Evolutionary conservation across 2,113 vertebrate species (phyloP).

Genomic region (Lates calcarifer): DNA sequence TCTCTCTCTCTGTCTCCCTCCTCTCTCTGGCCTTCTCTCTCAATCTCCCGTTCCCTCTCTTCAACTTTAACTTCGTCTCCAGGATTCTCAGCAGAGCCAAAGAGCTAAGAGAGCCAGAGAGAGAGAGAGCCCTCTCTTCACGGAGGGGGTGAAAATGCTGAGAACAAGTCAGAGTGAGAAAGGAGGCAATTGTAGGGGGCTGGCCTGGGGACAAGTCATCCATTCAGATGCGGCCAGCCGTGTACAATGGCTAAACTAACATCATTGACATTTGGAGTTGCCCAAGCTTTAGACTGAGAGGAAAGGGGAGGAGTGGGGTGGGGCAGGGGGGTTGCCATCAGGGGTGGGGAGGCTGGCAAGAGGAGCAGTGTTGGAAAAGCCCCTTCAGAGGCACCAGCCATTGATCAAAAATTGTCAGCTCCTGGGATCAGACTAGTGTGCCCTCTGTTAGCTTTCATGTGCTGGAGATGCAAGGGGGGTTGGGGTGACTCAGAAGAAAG

Average conservation of each 20-base stretch:
- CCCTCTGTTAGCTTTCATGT: slow-evolving; percentile 71
- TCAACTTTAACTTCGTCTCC: slow-evolving; percentile 59
- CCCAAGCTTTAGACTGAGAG: slow-evolving; percentile 79
- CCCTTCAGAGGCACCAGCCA: slow-evolving; percentile 71
- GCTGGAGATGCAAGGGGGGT: slow-evolving; percentile 18
- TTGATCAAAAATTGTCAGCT: slow-evolving; percentile 82
- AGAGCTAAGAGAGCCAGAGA: slow-evolving; percentile 66
- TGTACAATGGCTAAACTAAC: slow-evolving; percentile 90
- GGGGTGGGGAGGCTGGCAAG: slow-evolving; percentile 52
- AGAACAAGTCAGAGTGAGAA: slow-evolving; percentile 85
- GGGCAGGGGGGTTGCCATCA: slow-evolving; percentile 37
- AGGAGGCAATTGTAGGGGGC: slow-evolving; percentile 86
- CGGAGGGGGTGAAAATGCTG: slow-evolving; percentile 76
- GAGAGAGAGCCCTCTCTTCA: slow-evolving; percentile 76
- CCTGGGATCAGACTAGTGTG: slow-evolving; percentile 68
- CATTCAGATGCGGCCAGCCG: slow-evolving; percentile 87
- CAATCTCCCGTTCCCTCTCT: slow-evolving; percentile 43
- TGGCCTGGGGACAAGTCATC: slow-evolving; percentile 86
- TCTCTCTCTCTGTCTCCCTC: slow-evolving; percentile 35
- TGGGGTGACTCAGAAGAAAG: background rate
- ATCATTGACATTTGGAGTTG: slow-evolving; percentile 88
- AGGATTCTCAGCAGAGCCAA: slow-evolving; percentile 66
- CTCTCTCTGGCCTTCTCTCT: slow-evolving; percentile 41
- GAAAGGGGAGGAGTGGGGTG: slow-evolving; percentile 70
- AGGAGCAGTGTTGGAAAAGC: slow-evolving; percentile 66